Evolutionary conservation across 1,140 invertebrate species (phyloP).

Genomic region (Caenorhabditis elegans): WBcel235 BX284602.5:7721001-7721500

Average conservation of each 20-base stretch:
- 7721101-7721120: no score
- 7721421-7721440: background rate
- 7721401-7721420: background rate
- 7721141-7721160: no score
- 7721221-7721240: no score
- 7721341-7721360: background rate
- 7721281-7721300: background rate
- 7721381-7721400: background rate
- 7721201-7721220: no score
- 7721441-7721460: constrained; percentile 22
- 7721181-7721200: no score
- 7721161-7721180: no score
- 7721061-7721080: no score
- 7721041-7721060: background rate
- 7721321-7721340: background rate
- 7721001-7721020: background rate
- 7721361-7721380: background rate
- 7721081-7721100: no score
- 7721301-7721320: background rate
- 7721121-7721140: no score
- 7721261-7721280: background rate
- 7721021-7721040: background rate
- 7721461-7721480: background rate
- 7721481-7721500: background rate
- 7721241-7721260: background rate